Conservation (phyloP, 2,888 invertebrate genomes). For the Empis stercorea region DNA sequence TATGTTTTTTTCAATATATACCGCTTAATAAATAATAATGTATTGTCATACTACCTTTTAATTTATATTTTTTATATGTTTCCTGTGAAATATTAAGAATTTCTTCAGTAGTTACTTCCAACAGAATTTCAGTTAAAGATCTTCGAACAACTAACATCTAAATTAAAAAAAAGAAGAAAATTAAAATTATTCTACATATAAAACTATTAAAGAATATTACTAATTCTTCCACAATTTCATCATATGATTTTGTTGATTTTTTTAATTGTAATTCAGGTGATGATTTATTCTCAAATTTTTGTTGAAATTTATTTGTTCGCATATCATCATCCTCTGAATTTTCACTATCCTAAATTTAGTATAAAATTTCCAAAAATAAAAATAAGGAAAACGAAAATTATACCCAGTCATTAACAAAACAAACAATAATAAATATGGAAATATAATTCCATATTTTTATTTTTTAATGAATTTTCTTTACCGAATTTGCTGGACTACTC, state of each 20-base stretch:
- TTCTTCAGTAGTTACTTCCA: conserved; percentile 88
- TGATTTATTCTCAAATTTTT: not conserved
- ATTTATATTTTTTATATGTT: conserved; percentile 63
- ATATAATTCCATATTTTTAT: not conserved
- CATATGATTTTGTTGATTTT: conserved; percentile 8
- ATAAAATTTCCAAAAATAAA: conserved; percentile 12
- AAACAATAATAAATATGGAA: not conserved
- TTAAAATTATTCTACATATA: conserved; percentile 2
- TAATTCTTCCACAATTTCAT: conserved; percentile 13
- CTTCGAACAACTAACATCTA: conserved; percentile 81
- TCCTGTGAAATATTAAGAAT: conserved; percentile 74
- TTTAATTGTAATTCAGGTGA: not conserved
- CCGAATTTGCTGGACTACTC: not conserved
- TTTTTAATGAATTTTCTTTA: not conserved
- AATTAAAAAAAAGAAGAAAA: conserved; percentile 8
- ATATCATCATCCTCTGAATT: conserved; percentile 15
- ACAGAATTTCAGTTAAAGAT: conserved; percentile 82
- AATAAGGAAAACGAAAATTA: conserved; percentile 2
- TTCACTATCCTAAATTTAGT: conserved; percentile 32
- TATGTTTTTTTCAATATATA: conserved; percentile 1
- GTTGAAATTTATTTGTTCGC: not conserved
- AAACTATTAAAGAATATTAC: not conserved
- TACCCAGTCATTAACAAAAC: conserved; percentile 7
- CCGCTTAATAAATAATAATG: conserved; percentile 2
- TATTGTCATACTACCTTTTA: conserved; percentile 59